Percentiles rank a stretch among this genome's conserved stretches.
phyloP scores from a whole-genome alignment of 1,140 invertebrate species.

The Papilio glaucus region DNA sequence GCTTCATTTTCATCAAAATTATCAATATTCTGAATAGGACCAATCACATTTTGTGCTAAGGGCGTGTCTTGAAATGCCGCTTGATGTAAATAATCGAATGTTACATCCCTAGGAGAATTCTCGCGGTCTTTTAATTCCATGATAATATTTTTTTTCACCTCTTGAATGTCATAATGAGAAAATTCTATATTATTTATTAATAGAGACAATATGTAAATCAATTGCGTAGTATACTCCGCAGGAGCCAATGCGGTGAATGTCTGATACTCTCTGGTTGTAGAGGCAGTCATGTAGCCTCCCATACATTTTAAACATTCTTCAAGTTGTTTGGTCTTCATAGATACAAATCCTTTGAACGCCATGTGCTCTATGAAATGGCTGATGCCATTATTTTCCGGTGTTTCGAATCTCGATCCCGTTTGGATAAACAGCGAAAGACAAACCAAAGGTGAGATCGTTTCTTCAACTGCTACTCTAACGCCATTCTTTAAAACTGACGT shows the following conservation, averaged over 20 bases:
- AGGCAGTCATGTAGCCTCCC: slow-evolving; percentile 89
- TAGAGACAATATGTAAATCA: slow-evolving; percentile 88
- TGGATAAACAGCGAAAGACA: slow-evolving; percentile 90
- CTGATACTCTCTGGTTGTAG: slow-evolving; percentile 90
- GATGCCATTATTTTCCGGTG: slow-evolving; percentile 87
- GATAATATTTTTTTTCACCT: slow-evolving; percentile 88
- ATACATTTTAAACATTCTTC: slow-evolving; percentile 88
- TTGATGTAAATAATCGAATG: slow-evolving; percentile 91
- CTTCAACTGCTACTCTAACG: slow-evolving; percentile 58
- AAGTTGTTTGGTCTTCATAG: slow-evolving; percentile 85
- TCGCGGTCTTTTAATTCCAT: slow-evolving; percentile 84
- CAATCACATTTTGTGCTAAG: slow-evolving; percentile 88
- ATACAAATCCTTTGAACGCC: slow-evolving; percentile 90
- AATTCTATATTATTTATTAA: slow-evolving; percentile 88
- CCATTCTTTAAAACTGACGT: slow-evolving; percentile 50
- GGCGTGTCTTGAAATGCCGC: slow-evolving; percentile 89
- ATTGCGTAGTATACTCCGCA: slow-evolving; percentile 83
- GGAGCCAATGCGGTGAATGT: slow-evolving; percentile 90
- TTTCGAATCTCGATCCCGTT: slow-evolving; percentile 90
- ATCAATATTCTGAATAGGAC: slow-evolving; percentile 88
- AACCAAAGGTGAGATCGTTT: slow-evolving; percentile 56
- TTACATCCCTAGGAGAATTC: slow-evolving; percentile 87
- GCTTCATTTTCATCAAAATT: slow-evolving; percentile 87
- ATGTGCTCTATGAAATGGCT: slow-evolving; percentile 92
- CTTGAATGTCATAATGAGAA: slow-evolving; percentile 85